These are phyloP conservation scores for Aproaerema taeniolella DNA, from an alignment of 2,888 invertebrate genomes.

Conservation along the genomic window DNA sequence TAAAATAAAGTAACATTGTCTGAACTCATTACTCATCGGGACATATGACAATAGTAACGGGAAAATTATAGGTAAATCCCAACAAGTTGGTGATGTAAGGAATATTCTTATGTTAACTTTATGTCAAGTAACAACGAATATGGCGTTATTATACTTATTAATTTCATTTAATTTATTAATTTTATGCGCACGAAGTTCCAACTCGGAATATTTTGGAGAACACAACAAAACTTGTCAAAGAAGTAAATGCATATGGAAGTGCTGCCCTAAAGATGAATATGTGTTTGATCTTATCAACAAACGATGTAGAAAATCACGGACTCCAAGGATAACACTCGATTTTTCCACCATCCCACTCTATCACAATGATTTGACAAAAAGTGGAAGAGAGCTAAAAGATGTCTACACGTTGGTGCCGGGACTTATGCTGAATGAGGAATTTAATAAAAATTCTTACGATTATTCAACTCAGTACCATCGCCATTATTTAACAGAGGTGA, in stretches of 20 bases:
- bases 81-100: no score
- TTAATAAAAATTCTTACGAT: neutral
- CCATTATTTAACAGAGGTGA: constrained; percentile 2
- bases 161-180: no score
- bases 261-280: neutral
- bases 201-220: no score
- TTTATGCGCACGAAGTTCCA: no score
- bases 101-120: no score
- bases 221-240: no score
- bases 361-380: neutral
- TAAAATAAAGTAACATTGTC: no score
- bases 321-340: neutral
- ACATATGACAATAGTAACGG: no score
- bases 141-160: no score
- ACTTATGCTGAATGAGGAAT: neutral
- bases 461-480: neutral
- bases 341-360: neutral
- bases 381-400: constrained; percentile 1
- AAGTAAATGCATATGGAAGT: neutral
- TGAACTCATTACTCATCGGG: no score
- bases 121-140: no score
- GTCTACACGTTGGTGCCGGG: neutral
- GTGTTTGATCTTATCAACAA: neutral
- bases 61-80: no score
- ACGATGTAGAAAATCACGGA: neutral